Conservation (phyloP, 2,888 invertebrate genomes). For the Hirtodrosophila confusa region DNA sequence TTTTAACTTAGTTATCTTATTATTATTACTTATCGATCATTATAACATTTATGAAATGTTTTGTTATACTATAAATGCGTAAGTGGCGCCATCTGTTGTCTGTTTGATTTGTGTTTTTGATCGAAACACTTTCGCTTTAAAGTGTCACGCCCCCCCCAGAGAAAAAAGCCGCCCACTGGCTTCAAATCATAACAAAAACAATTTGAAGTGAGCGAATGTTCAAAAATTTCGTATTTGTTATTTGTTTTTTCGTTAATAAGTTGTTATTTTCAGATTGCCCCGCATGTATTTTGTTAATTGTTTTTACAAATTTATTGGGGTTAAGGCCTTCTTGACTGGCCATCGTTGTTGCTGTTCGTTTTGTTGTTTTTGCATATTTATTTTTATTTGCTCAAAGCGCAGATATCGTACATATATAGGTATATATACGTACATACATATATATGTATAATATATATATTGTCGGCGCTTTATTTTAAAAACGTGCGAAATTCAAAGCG, state of each 20-base stretch:
- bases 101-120: constrained; percentile 7
- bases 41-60: too few relatives aligned
- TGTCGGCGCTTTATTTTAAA: constrained; percentile 46
- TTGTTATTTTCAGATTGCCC: constrained; percentile 43
- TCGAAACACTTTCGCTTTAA: constrained; percentile 28
- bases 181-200: constrained; percentile 7
- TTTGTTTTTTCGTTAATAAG: constrained; percentile 4
- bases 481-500: constrained; percentile 52
- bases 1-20: too few relatives aligned
- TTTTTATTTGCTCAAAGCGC: constrained; percentile 37
- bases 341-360: constrained; percentile 22
- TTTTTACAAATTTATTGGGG: constrained; percentile 74
- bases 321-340: constrained; percentile 67
- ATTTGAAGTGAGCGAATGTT: constrained; percentile 1
- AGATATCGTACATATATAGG: constrained; percentile 16
- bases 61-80: too few relatives aligned
- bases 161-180: constrained; percentile 3
- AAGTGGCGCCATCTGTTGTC: constrained; percentile 48
- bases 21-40: too few relatives aligned
- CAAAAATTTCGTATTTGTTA: constrained; percentile 7
- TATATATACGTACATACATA: not conserved
- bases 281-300: constrained; percentile 56
- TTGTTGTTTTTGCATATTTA: constrained; percentile 43
- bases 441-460: not conserved
- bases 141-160: constrained; percentile 17